phyloP scores from a whole-genome alignment of 2,113 vertebrate genomes.

The Eulacestoma nigropectus region DNA sequence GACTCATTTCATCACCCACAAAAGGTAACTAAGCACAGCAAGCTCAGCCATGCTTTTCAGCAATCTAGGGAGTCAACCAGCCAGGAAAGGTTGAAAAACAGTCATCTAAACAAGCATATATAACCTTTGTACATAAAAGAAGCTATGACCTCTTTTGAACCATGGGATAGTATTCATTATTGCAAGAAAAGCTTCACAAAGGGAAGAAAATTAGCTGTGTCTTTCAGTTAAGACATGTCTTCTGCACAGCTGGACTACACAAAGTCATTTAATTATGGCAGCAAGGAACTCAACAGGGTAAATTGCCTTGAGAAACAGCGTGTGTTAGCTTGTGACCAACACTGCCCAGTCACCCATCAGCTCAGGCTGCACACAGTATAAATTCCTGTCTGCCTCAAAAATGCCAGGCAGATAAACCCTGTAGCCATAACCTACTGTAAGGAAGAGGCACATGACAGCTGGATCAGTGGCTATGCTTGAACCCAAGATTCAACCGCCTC shows the following conservation, averaged over 20 bases:
- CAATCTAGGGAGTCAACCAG: neutral
- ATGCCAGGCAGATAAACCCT: neutral
- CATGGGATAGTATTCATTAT: neutral
- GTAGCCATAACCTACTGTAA: neutral
- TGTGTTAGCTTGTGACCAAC: neutral
- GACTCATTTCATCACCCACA: neutral
- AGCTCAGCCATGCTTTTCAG: neutral
- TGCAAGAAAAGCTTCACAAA: neutral
- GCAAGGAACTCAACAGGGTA: neutral
- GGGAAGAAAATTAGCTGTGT: slow-evolving; percentile 25
- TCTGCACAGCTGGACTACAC: neutral
- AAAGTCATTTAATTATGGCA: slow-evolving; percentile 21
- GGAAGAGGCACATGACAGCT: neutral
- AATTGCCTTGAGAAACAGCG: neutral
- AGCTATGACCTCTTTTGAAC: slow-evolving; percentile 8
- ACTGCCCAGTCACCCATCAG: neutral
- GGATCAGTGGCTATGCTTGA: neutral
- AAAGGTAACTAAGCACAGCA: neutral
- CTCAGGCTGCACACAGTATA: neutral
- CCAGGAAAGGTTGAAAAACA: neutral
- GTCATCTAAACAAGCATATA: neutral
- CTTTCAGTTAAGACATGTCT: neutral
- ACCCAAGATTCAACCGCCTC: neutral
- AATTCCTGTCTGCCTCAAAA: neutral
- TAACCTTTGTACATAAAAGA: slow-evolving; percentile 22